These are phyloP conservation scores for Mungos mungo DNA, from an alignment of 2,113 vertebrate species.

Conservation along the genomic window DNA sequence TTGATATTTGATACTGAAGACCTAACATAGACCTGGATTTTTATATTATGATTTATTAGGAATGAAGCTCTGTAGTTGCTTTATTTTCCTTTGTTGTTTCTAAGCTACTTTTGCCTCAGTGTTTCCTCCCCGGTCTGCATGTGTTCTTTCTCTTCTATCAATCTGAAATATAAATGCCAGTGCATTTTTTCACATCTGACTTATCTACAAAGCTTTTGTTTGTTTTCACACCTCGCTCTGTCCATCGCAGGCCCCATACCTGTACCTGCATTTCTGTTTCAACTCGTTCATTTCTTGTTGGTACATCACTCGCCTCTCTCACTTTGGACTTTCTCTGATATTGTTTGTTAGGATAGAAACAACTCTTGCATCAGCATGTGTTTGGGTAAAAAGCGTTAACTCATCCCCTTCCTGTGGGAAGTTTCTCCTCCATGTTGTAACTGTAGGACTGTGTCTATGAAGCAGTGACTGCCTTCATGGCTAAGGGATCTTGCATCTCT, in stretches of 20 bases:
- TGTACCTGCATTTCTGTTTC: neutral
- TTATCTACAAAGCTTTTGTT: neutral
- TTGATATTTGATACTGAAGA: constrained; percentile 69
- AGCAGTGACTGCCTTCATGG: neutral
- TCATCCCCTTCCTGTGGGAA: neutral
- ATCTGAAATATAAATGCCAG: neutral
- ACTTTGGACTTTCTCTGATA: neutral
- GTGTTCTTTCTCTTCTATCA: neutral
- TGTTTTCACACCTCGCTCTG: neutral
- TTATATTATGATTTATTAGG: neutral
- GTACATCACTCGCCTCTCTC: neutral
- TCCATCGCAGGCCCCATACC: neutral
- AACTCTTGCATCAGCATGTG: neutral
- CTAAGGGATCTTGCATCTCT: neutral
- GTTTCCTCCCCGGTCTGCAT: neutral
- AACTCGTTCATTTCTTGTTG: neutral
- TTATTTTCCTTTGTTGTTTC: neutral
- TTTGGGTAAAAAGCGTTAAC: neutral
- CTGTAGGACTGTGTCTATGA: neutral
- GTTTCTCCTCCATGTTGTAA: neutral
- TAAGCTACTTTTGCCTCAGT: neutral
- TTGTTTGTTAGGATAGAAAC: neutral
- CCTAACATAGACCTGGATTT: constrained; percentile 52
- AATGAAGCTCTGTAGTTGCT: neutral
- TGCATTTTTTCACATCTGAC: neutral